Evolutionary conservation across 2,888 invertebrate genomes (phyloP).

Genomic region (Ptychoptera albimana): DNA sequence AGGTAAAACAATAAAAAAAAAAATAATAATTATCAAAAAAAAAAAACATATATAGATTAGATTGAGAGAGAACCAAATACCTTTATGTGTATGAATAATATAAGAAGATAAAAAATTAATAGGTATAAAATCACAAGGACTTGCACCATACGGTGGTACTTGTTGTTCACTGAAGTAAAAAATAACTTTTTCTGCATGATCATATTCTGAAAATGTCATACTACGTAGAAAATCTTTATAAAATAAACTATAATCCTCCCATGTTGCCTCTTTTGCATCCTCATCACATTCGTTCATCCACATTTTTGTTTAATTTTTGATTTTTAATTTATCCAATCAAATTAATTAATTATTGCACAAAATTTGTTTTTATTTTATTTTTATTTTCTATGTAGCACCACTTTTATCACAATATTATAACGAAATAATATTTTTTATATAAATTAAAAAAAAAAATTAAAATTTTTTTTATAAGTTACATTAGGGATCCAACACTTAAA

Average conservation of each 20-base stretch:
- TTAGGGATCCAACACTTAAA: too few species aligned
- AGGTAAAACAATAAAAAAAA: too few species aligned
- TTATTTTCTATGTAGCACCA: too few species aligned
- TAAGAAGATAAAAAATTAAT: slow-evolving; percentile 29
- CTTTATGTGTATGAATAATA: slow-evolving; percentile 32
- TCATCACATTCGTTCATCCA: slow-evolving; percentile 22
- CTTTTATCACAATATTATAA: not conserved
- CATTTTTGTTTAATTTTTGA: slow-evolving; percentile 16
- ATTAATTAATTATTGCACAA: not conserved
- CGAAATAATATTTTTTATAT: too few species aligned
- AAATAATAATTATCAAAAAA: too few species aligned
- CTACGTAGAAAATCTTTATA: slow-evolving; percentile 27
- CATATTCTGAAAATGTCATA: slow-evolving; percentile 33
- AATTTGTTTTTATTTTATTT: too few species aligned
- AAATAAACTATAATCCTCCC: slow-evolving; percentile 31
- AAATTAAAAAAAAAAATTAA: too few species aligned
- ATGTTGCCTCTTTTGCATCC: slow-evolving; percentile 33
- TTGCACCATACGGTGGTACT: slow-evolving; percentile 24
- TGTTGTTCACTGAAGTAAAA: slow-evolving; percentile 26
- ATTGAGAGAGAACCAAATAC: slow-evolving; percentile 17
- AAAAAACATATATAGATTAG: too few species aligned
- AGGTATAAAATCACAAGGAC: slow-evolving; percentile 23
- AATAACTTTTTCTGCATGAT: slow-evolving; percentile 25
- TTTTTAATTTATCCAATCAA: not conserved
- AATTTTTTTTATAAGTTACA: too few species aligned